Evolutionary conservation across 2,888 invertebrate genomes (phyloP), one percentile per base, ranked within the genome.

Genomic region (Phalera bucephala): DNA sequence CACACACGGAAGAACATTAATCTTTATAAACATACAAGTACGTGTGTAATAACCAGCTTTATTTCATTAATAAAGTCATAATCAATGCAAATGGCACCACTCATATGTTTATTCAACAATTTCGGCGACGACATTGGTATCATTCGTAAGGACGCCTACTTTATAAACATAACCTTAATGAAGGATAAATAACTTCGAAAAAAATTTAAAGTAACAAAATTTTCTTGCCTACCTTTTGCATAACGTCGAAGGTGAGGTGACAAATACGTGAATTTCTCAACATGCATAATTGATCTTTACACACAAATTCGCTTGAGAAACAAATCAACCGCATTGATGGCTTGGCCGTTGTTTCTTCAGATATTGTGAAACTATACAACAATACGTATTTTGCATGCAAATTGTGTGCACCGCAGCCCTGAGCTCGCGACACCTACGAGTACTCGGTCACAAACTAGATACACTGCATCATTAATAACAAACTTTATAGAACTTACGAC

Each of bases 361-460:
- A 52, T 52, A 58, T 71, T 78, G 59, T 53, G 69, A 67, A 76
- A 77, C 57, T 30, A n/a, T n/a, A 52, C 51, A 68, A 78, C 72
- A 76, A 73, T 70, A 65, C 56, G 52, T 44, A 62, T 65, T 69
- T 77, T 69, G 72, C 66, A 79, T 80, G 64, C 68, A 72, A 80
- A 78, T 75, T 68, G 56, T 33, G 41, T 49, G 55, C 48, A 57
- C 53, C 41, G 38, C 37, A 40, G 36, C 57, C 51, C 55, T 67
- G 61, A 68, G 38, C 50, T 48, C 49, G 45, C 58, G 62, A 64
- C 61, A 64, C 62, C 59, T 54, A 49, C 52, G 59, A 61, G 58
- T 52, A 49, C 38, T 34, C 31, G 11, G 10, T 33, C 31, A 46
- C 36, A 33, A 43, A 43, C 46, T 47, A 41, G 40, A 49, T 33